phyloP scores from a whole-genome alignment of 2,113 vertebrate genomes.

The Psettodes erumei region DNA sequence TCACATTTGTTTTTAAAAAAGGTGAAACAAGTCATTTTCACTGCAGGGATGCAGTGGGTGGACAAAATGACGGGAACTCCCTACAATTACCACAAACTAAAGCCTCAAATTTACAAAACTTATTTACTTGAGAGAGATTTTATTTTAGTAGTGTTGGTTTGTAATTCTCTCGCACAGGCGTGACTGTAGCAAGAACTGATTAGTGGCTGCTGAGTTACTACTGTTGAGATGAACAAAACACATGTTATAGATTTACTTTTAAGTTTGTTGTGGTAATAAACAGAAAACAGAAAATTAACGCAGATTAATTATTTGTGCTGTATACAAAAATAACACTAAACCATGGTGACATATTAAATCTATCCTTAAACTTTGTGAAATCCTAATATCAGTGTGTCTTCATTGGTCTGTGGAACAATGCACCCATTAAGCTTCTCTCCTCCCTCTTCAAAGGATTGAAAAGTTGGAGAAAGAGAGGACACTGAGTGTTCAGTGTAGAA shows the following conservation, averaged over 20 bases:
- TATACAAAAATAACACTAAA: neutral
- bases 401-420: neutral
- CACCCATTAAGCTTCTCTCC: neutral
- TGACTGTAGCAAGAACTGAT: neutral
- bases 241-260: neutral
- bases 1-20: neutral
- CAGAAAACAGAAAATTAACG: neutral
- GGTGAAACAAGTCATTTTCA: neutral
- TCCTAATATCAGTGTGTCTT: neutral
- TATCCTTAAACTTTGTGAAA: neutral
- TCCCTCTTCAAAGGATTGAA: conserved; percentile 80
- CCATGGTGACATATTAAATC: neutral
- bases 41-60: neutral
- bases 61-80: neutral
- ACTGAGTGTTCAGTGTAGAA: conserved; percentile 83
- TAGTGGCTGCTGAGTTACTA: no score
- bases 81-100: neutral
- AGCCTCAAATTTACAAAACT: no score
- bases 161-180: neutral
- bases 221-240: no score
- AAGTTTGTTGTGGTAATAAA: neutral
- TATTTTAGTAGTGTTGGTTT: no score
- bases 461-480: conserved; percentile 87
- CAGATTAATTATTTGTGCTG: neutral
- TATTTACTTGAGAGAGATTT: no score